Percentiles rank a stretch among this genome's conserved stretches.
phyloP scores from a whole-genome alignment of 1,140 invertebrate genomes.

The Calycopis cecrops region DNA sequence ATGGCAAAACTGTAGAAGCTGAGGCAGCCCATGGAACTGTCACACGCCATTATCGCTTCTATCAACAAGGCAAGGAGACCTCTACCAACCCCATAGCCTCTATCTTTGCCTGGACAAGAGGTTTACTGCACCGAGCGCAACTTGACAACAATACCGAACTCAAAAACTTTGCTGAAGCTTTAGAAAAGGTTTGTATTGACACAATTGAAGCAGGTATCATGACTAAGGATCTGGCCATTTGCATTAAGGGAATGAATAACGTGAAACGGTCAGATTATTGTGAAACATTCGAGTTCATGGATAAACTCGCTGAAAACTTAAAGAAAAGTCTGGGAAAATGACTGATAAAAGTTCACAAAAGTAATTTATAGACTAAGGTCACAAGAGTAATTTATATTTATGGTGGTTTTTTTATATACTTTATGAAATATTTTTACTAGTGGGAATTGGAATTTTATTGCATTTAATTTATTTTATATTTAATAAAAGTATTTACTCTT shows the following conservation, averaged over 20 bases:
- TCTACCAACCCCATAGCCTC: constrained; percentile 99
- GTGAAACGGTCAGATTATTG: constrained; percentile 92
- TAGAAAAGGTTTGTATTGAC: constrained; percentile 94
- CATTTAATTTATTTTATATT: constrained; percentile 46
- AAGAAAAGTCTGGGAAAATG: constrained; percentile 75
- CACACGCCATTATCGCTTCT: constrained; percentile 94
- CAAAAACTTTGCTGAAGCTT: constrained; percentile 84
- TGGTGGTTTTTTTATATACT: constrained; percentile 7
- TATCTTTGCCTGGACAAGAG: constrained; percentile 98
- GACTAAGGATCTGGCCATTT: constrained; percentile 99
- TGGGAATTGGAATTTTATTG: constrained; percentile 43
- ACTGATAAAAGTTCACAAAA: constrained; percentile 34
- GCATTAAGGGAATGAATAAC: constrained; percentile 93
- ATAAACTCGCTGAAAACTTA: constrained; percentile 96
- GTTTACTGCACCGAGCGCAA: constrained; percentile 93
- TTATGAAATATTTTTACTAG: constrained; percentile 23
- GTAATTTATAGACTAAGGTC: constrained; percentile 42
- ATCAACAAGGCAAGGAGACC: constrained; percentile 97
- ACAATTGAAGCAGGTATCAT: constrained; percentile 96
- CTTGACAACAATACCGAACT: constrained; percentile 90
- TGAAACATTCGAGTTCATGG: constrained; percentile 98
- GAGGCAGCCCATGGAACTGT: constrained; percentile 99
- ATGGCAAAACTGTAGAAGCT: constrained; percentile 97
- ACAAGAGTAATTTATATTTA: constrained; percentile 13
- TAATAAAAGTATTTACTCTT: constrained; percentile 14